Conservation (phyloP, 2,888 invertebrate genomes). For the Rotaria magnacalcarata region DNA sequence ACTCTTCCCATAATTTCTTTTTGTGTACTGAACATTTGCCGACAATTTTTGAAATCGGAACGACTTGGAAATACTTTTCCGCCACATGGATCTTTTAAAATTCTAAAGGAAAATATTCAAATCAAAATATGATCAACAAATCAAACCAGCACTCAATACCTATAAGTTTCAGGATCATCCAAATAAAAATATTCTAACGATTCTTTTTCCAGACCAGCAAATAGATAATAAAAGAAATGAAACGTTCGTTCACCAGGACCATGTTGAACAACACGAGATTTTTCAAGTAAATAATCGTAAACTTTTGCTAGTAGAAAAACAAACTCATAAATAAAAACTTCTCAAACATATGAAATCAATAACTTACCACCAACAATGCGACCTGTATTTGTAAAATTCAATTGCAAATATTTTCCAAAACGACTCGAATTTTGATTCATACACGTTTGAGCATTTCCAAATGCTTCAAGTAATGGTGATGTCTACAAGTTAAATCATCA, state of each 20-base stretch:
- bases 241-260: constrained; percentile 52
- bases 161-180: constrained; percentile 52
- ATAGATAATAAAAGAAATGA: constrained; percentile 54
- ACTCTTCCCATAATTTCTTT: constrained; percentile 51
- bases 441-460: constrained; percentile 55
- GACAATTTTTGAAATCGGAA: constrained; percentile 48
- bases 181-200: constrained; percentile 51
- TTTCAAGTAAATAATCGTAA: constrained; percentile 54
- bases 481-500: constrained; percentile 48
- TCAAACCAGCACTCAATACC: constrained; percentile 47
- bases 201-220: constrained; percentile 53
- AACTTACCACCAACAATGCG: constrained; percentile 51
- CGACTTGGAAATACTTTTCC: constrained; percentile 38
- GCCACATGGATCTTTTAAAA: constrained; percentile 34
- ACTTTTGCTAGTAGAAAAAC: constrained; percentile 50
- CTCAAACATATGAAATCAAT: background rate
- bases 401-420: constrained; percentile 55
- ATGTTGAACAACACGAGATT: constrained; percentile 53
- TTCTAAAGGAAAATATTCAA: background rate
- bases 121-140: background rate
- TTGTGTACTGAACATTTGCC: constrained; percentile 51
- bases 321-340: no score
- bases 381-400: constrained; percentile 52
- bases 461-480: constrained; percentile 52
- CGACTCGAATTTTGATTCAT: constrained; percentile 54